These are phyloP conservation scores for Pipistrellus kuhlii DNA, from an alignment of 2,797 vertebrate species.

Conservation along the genomic window DNA sequence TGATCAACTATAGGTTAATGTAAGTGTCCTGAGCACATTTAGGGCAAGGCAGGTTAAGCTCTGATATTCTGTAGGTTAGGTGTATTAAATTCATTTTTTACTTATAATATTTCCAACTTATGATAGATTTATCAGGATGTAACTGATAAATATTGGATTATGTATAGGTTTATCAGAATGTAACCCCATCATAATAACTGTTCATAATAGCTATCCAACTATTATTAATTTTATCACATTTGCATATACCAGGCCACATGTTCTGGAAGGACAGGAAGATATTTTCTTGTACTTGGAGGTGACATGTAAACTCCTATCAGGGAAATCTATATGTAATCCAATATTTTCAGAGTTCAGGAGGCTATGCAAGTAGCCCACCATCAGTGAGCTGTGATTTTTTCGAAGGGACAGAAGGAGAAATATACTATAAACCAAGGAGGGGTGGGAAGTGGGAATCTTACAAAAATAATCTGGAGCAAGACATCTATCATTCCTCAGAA, in stretches of 20 bases:
- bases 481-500: background rate
- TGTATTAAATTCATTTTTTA: background rate
- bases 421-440: background rate
- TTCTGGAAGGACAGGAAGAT: background rate
- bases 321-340: background rate
- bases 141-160: background rate
- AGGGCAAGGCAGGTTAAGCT: background rate
- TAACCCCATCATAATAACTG: background rate
- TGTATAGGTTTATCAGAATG: background rate
- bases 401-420: background rate
- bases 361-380: background rate
- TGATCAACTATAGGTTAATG: background rate
- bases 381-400: background rate
- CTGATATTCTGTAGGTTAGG: background rate
- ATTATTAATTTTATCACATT: constrained; percentile 4
- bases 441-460: background rate
- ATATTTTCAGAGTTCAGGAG: background rate
- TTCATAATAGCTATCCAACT: background rate
- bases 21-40: background rate
- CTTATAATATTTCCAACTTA: background rate
- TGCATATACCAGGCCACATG: background rate
- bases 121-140: background rate
- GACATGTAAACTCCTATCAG: background rate
- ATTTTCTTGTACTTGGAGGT: constrained; percentile 31
- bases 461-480: background rate